phyloP scores from a whole-genome alignment of 2,888 invertebrate genomes.

The Scaptomyza caliginosa region DNA sequence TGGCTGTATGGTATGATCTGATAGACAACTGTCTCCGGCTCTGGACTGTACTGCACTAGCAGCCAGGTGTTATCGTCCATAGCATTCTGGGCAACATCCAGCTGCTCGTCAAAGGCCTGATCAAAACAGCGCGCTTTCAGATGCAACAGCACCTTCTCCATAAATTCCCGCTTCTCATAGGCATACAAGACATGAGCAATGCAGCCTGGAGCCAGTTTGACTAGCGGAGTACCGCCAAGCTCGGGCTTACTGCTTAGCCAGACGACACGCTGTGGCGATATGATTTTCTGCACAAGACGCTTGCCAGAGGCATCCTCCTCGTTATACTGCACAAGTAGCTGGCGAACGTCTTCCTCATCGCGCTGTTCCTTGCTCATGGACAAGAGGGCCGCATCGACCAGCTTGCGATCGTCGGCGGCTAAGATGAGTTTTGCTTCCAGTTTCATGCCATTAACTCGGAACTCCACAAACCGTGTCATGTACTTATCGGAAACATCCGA shows the following conservation, averaged over 20 bases:
- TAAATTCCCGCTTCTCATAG: conserved; percentile 52
- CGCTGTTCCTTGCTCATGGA: conserved; percentile 43
- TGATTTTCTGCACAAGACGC: conserved; percentile 58
- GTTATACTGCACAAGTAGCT: conserved; percentile 63
- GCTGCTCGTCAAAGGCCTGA: conserved; percentile 52
- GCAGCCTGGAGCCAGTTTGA: conserved; percentile 34
- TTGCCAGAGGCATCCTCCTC: conserved; percentile 32
- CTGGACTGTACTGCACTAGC: conserved; percentile 74
- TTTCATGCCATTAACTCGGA: conserved; percentile 53
- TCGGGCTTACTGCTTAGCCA: conserved; percentile 49
- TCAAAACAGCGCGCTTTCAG: conserved; percentile 69
- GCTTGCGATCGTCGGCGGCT: conserved; percentile 68
- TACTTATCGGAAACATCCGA: conserved; percentile 63
- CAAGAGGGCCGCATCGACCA: conserved; percentile 59
- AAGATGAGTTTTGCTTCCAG: conserved; percentile 66
- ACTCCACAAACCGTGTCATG: conserved; percentile 62
- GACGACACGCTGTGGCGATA: conserved; percentile 43
- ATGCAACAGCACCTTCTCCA: conserved; percentile 61
- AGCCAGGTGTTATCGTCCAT: conserved; percentile 65
- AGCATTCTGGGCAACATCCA: conserved; percentile 6
- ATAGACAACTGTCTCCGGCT: conserved; percentile 61
- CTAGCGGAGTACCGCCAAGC: conserved; percentile 32
- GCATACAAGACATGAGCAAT: conserved; percentile 61
- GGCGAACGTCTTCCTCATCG: conserved; percentile 26
- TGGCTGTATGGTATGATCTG: conserved; percentile 56